These are phyloP conservation scores for Dasypogon diadema DNA, from an alignment of 2,888 invertebrate genomes.

Conservation along the genomic window DNA sequence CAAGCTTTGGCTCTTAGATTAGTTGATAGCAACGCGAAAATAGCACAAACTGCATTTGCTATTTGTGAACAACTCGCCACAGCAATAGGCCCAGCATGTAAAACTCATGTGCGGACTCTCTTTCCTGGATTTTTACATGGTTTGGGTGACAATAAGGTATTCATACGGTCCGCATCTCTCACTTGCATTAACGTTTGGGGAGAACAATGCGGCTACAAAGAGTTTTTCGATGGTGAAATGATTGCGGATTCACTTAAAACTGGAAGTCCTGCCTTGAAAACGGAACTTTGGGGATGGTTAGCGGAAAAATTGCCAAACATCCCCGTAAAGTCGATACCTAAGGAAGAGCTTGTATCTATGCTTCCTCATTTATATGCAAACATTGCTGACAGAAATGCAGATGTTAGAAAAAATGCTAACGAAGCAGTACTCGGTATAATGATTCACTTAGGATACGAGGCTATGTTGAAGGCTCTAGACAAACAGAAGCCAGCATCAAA, in stretches of 20 bases:
- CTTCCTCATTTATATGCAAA: constrained; percentile 83
- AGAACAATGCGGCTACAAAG: constrained; percentile 82
- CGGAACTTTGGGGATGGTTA: constrained; percentile 88
- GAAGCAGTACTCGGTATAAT: constrained; percentile 93
- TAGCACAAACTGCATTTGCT: constrained; percentile 85
- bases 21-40: constrained; percentile 91
- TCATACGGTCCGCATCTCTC: constrained; percentile 83
- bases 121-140: constrained; percentile 90
- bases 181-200: constrained; percentile 89
- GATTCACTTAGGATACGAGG: constrained; percentile 86
- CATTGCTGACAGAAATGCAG: constrained; percentile 90
- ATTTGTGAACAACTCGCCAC: constrained; percentile 85
- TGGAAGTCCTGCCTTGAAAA: constrained; percentile 85
- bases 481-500: constrained; percentile 79
- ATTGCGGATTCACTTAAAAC: constrained; percentile 86
- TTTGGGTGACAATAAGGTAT: constrained; percentile 79
- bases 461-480: constrained; percentile 67
- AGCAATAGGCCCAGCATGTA: constrained; percentile 86
- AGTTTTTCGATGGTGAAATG: constrained; percentile 90
- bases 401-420: constrained; percentile 90
- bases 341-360: constrained; percentile 84
- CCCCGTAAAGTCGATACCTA: constrained; percentile 78
- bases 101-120: constrained; percentile 81
- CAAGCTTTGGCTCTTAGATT: constrained; percentile 82
- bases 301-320: constrained; percentile 83